These are phyloP conservation scores for Aphis craccivora DNA, from an alignment of 1,140 invertebrate species.

Conservation along the genomic window DNA sequence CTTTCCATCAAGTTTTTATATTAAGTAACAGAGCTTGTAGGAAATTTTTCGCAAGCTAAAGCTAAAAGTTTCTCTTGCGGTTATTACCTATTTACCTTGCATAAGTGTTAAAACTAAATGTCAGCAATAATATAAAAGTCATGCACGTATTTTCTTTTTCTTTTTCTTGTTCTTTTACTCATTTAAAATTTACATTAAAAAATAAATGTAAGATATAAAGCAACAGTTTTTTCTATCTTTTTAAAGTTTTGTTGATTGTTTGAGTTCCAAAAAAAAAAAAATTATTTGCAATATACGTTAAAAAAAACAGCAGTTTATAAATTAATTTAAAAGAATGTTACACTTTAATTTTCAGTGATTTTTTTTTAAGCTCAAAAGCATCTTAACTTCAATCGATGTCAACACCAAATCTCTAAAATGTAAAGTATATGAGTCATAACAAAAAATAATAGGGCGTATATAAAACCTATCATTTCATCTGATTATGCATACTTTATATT, in stretches of 20 bases:
- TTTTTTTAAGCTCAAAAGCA: neutral
- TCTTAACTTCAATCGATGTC: neutral
- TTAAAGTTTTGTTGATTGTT: conserved; percentile 13
- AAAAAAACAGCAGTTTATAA: conserved; percentile 15
- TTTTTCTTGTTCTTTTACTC: neutral
- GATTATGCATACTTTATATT: neutral
- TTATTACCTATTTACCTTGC: neutral
- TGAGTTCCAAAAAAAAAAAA: neutral
- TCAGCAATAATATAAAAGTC: neutral
- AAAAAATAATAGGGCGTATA: no score
- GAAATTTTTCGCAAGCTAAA: neutral
- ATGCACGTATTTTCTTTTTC: neutral
- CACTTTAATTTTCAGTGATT: neutral
- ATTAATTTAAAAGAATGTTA: conserved; percentile 29
- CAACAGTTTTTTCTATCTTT: neutral
- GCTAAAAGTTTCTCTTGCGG: neutral
- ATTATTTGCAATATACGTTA: neutral
- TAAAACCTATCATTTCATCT: neutral
- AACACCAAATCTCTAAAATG: neutral
- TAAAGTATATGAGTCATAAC: neutral
- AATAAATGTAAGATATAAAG: neutral
- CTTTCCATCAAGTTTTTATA: neutral
- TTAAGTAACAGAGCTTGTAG: neutral
- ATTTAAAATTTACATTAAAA: neutral
- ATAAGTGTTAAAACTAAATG: neutral